Conservation (phyloP, 92 coral and sea anemone species). For the Porites rus region DNA sequence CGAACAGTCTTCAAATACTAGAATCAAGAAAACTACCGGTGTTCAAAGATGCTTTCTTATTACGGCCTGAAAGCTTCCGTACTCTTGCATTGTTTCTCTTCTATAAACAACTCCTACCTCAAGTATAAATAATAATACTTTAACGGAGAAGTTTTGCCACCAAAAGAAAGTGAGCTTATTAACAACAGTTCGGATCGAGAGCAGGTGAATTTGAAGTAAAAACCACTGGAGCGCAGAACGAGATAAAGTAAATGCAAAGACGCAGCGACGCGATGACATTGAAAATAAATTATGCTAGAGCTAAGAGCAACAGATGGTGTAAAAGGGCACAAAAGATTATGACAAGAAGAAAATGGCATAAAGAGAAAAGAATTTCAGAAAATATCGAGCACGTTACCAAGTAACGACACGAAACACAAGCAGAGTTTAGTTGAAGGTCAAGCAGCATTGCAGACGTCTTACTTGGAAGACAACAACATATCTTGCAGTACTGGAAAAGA, state of each 20-base stretch:
- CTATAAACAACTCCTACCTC: slow-evolving; percentile 4
- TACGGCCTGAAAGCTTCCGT: slow-evolving; percentile 25
- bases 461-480: neutral
- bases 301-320: slow-evolving; percentile 53
- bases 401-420: slow-evolving; percentile 17
- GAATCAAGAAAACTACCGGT: neutral
- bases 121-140: slow-evolving; percentile 23
- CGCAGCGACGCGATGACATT: neutral
- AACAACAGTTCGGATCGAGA: neutral
- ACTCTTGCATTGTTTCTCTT: neutral
- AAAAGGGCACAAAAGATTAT: slow-evolving; percentile 16
- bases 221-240: neutral
- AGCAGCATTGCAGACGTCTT: neutral
- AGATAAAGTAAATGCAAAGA: neutral
- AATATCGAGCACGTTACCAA: slow-evolving; percentile 36
- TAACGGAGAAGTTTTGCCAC: neutral
- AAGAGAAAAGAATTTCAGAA: slow-evolving; percentile 27
- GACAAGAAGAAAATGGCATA: slow-evolving; percentile 2
- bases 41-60: neutral
- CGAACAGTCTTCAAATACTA: neutral
- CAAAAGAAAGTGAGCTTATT: slow-evolving; percentile 26
- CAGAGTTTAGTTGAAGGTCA: neutral
- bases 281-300: neutral
- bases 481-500: neutral
- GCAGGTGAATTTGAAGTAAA: slow-evolving; percentile 16